A percentile compares a stretch with the other conserved stretches of the same genome.
phyloP scores from a whole-genome alignment of 1,140 invertebrate species.

The Hylaeus anthracinus region DNA sequence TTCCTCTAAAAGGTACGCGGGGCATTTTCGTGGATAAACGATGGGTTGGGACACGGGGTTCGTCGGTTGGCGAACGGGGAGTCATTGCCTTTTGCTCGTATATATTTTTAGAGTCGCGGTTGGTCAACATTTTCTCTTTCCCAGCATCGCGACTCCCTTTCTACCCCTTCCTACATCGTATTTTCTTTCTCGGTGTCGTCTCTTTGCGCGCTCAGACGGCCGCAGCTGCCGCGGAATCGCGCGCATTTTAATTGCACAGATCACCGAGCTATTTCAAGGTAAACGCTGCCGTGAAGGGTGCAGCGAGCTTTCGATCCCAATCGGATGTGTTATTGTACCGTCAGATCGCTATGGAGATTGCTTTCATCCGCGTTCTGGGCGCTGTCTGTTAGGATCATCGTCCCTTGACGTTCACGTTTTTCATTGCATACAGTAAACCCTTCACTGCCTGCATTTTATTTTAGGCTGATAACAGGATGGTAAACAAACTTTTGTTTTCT shows the following conservation, averaged over 20 bases:
- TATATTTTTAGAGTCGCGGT: conserved; percentile 71
- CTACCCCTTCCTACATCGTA: conserved; percentile 13
- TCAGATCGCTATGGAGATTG: conserved; percentile 1
- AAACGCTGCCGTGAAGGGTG: conserved; percentile 4
- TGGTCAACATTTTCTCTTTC: conserved; percentile 72
- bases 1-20: conserved; percentile 66
- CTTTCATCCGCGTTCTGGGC: neutral
- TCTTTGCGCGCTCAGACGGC: conserved; percentile 45
- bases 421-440: neutral
- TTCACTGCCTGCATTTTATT: neutral
- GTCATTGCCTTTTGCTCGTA: conserved; percentile 70
- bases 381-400: neutral
- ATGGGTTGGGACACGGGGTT: conserved; percentile 40
- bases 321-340: conserved; percentile 9
- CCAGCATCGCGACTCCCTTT: conserved; percentile 48
- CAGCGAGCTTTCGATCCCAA: neutral
- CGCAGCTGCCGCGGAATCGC: conserved; percentile 60
- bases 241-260: conserved; percentile 63
- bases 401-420: neutral
- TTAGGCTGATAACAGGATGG: no score
- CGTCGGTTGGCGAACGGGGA: conserved; percentile 33
- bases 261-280: conserved; percentile 64
- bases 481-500: no score
- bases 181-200: conserved; percentile 38
- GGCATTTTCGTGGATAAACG: conserved; percentile 72